Base-by-base conservation (phyloP, 2,797 vertebrate genomes). In the Trichosurus vulpecula region DNA sequence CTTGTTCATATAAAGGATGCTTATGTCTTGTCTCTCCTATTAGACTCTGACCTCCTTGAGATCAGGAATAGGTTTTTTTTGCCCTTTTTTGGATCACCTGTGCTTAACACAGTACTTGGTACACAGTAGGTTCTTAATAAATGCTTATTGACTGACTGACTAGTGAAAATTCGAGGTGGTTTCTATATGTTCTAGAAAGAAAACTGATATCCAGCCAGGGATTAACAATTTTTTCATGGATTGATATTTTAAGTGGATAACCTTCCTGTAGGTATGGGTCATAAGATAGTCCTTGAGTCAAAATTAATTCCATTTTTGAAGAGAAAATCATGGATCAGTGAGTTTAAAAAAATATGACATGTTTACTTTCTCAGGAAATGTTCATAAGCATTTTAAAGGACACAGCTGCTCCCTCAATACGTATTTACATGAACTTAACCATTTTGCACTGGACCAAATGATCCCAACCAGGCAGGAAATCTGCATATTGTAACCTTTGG, bases 341-440 rank as follows among this genome's bases (percentile, higher is more conserved):
- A 92, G 56, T 55, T 93, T 92, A 95, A 2, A 66, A 94, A 94
- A 91, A 92, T 91, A 8, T 55, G 0, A 92, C 56, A 91, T 61
- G 30, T 9, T 90, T 52, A 52, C 8, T 19, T 93, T 55, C 95
- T 93, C 94, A 19, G 47, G 57, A 58, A 41, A 27, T 89, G 53
- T 87, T 74, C 53, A 55, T 31, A 93, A 54, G 22, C 12, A 47
- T 66, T 94, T 95, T 30, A 54, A 91, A 96, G 90, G 27, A 74
- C 94, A 81, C 2, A 52, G 52, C 91, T 93, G 55, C n/a, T 94
- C 19, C 66, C 53, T 53, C 57, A 93, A 92, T 54, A 13, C 22
- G 90, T 22, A 94, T 91, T 95, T 92, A 54, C 31, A 92, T 93
- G 6, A 81, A 90, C 12, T 81, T 94, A 19, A 66, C 11, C 55